Evolutionary conservation across 2,797 vertebrate genomes (phyloP), one percentile per base, ranked within the genome.

Genomic region (Octomys mimax): DNA sequence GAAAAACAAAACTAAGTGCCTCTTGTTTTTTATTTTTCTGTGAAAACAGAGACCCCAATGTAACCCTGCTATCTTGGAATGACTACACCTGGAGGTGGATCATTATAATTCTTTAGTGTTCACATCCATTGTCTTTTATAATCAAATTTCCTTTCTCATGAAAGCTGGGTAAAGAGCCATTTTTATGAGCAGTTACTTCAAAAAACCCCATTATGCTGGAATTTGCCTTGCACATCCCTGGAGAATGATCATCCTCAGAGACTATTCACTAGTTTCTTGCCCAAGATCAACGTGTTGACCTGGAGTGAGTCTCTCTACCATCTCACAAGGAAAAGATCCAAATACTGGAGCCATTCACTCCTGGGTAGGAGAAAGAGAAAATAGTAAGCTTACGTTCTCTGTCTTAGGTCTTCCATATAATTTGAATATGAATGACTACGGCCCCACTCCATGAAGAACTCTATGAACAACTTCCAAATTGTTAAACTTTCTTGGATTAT

Each of bases 31-130:
- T 90, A 39, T 39, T 42, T 42, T 42, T 87, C 80, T 83, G 22
- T 88, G 62, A 96, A 96, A 96, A 94, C 0, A 83, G 66, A 95
- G 82, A 92, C 26, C 83, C 42, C 78, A 95, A 95, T 54, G 75
- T 57, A 26, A 85, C 19, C 39, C 59, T 87, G 62, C 52, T 94
- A 18, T 79, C 96, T 87, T 84, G 61, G 66, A 89, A 94, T 87
- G 59, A 96, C 21, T 92, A 77, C 86, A 86, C 52, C 70, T 80
- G 46, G 33, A 91, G 6, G n/a, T 81, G 49, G 36, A 31, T 92
- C 26, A 91, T 75, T 91, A 31, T 28, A 16, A 13, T 92, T 94
- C 16, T 31, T 92, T 46, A 70, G 9, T 54, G 62, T 87, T 91
- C 61, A 94, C n/a, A 81, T 92, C 28, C 83, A 91, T 73, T 87